Conservation (phyloP, 2,113 vertebrate species). For the Notothenia rossii region DNA sequence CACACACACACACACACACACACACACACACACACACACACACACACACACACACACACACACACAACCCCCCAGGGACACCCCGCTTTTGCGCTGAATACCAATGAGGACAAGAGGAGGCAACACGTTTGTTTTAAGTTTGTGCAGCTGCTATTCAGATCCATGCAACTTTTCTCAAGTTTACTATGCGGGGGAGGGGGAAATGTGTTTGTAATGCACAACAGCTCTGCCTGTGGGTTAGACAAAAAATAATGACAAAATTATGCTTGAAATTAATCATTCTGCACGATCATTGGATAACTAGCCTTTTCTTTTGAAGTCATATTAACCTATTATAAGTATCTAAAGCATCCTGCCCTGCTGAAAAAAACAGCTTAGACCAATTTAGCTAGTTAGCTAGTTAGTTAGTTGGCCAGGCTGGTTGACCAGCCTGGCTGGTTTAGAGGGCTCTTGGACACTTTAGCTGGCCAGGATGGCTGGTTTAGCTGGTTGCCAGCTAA, state of each 20-base stretch:
- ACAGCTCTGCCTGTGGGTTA: neutral
- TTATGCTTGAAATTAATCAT: neutral
- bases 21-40: neutral
- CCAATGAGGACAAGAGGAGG: conserved; percentile 49
- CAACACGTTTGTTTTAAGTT: conserved; percentile 44
- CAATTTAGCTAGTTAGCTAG: no score
- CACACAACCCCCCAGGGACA: conserved; percentile 30
- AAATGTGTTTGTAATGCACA: neutral
- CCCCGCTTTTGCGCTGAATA: conserved; percentile 60
- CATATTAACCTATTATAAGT: no score
- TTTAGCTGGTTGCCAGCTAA: no score
- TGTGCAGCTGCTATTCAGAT: conserved; percentile 47
- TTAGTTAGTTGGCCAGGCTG: no score
- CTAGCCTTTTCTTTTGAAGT: no score
- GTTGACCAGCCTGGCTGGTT: no score
- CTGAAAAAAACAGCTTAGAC: no score
- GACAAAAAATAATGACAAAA: no score
- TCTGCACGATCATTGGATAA: neutral
- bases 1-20: no score
- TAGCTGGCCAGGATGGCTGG: no score
- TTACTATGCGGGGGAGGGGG: neutral
- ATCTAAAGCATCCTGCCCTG: no score
- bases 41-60: conserved; percentile 30
- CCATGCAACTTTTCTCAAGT: conserved; percentile 2
- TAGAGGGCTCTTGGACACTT: no score